Conservation (phyloP, 1,140 invertebrate genomes). For the Neotoxoptera formosana region DNA sequence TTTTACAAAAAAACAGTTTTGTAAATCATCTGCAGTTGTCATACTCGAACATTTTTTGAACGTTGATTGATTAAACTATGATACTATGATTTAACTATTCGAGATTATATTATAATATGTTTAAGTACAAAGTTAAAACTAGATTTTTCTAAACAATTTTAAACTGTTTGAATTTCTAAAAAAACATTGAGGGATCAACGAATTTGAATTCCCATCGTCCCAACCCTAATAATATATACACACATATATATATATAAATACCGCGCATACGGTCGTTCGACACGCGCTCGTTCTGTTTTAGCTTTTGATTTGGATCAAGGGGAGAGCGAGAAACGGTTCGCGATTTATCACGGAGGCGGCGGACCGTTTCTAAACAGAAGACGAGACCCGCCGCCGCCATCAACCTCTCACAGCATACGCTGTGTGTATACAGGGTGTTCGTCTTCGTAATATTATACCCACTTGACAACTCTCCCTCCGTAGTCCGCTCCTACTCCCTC, state of each 20-base stretch:
- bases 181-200: too few relatives aligned
- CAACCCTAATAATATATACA: background rate
- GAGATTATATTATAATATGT: too few relatives aligned
- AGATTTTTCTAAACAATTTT: too few relatives aligned
- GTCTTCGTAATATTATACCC: background rate
- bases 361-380: slow-evolving; percentile 12
- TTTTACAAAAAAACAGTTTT: too few relatives aligned
- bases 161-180: too few relatives aligned
- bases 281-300: background rate
- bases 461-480: background rate
- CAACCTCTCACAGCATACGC: background rate
- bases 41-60: too few relatives aligned
- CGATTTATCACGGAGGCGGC: slow-evolving; percentile 27
- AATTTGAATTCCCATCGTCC: background rate
- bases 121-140: too few relatives aligned
- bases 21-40: too few relatives aligned
- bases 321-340: background rate
- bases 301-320: background rate
- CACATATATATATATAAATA: too few relatives aligned
- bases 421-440: background rate
- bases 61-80: too few relatives aligned
- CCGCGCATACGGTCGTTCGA: background rate
- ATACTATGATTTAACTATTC: too few relatives aligned
- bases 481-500: background rate
- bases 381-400: background rate